phyloP scores from a whole-genome alignment of 2,113 vertebrate genomes.

The Psophia crepitans region DNA sequence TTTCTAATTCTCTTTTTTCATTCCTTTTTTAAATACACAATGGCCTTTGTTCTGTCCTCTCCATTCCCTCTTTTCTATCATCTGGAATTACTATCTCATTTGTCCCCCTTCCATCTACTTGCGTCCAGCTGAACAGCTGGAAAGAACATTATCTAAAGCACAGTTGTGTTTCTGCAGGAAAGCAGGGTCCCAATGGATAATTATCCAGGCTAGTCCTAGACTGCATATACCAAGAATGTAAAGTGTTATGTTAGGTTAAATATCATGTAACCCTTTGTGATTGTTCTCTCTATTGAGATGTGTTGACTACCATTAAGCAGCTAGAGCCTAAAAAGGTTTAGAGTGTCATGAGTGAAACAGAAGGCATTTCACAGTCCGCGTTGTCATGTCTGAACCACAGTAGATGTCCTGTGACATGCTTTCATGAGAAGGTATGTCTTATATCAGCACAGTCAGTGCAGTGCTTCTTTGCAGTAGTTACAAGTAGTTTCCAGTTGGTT shows the following conservation, averaged over 20 bases:
- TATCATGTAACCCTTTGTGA: conserved; percentile 26
- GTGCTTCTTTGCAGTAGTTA: neutral
- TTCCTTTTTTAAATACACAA: conserved; percentile 1
- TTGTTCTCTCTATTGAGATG: neutral
- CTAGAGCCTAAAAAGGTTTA: neutral
- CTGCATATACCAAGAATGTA: conserved; percentile 13
- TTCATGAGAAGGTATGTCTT: neutral
- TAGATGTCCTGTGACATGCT: neutral
- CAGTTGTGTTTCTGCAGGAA: conserved; percentile 46
- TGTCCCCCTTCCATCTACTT: neutral
- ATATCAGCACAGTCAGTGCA: neutral
- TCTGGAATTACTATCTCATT: conserved; percentile 56
- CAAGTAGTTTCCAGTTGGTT: neutral
- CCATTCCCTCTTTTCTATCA: conserved; percentile 33
- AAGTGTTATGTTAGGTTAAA: neutral
- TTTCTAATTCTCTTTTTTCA: conserved; percentile 16
- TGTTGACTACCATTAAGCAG: neutral
- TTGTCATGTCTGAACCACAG: neutral
- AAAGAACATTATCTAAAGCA: conserved; percentile 54
- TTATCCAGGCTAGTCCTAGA: neutral
- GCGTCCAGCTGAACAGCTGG: conserved; percentile 60
- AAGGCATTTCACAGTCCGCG: neutral
- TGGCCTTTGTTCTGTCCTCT: conserved; percentile 24
- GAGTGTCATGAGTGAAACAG: neutral
- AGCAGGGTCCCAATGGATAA: conserved; percentile 37